Conservation (phyloP, 2,797 vertebrate genomes). For the Numenius phaeopus region DNA sequence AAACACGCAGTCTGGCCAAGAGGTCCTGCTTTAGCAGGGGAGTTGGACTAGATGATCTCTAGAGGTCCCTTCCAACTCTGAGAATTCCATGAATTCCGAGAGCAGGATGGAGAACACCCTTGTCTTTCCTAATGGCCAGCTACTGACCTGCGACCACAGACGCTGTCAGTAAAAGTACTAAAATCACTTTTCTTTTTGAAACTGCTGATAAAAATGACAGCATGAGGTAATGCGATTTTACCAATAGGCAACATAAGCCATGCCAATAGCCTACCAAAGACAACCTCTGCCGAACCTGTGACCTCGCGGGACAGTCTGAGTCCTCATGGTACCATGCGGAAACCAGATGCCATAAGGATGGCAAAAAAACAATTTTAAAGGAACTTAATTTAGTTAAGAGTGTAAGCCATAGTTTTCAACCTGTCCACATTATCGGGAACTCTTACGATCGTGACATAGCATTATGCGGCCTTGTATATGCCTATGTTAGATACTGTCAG, state of each 20-base stretch:
- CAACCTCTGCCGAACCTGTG: neutral
- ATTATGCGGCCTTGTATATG: neutral
- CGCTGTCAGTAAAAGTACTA: neutral
- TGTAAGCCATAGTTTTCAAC: neutral
- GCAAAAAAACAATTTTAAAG: neutral
- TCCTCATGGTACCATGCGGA: fast-evolving
- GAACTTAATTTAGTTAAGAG: neutral
- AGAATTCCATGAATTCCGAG: neutral
- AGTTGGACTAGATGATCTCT: too few relatives aligned
- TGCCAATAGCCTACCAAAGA: neutral
- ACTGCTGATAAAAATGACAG: neutral
- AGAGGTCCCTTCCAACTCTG: too few relatives aligned
- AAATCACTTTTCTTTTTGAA: neutral
- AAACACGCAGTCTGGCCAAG: neutral
- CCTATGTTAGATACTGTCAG: neutral
- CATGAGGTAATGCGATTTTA: neutral
- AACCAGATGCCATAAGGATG: fast-evolving
- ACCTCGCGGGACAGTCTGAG: fast-evolving
- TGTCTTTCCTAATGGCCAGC: neutral
- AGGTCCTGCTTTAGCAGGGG: neutral
- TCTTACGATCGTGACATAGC: neutral
- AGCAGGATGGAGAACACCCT: neutral
- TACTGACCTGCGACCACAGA: neutral
- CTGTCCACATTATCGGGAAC: neutral
- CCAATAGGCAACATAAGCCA: neutral